Evolutionary conservation across 2,888 invertebrate genomes (phyloP), one percentile per base, ranked within the genome.

Genomic region (Eupithecia subfuscata): DNA sequence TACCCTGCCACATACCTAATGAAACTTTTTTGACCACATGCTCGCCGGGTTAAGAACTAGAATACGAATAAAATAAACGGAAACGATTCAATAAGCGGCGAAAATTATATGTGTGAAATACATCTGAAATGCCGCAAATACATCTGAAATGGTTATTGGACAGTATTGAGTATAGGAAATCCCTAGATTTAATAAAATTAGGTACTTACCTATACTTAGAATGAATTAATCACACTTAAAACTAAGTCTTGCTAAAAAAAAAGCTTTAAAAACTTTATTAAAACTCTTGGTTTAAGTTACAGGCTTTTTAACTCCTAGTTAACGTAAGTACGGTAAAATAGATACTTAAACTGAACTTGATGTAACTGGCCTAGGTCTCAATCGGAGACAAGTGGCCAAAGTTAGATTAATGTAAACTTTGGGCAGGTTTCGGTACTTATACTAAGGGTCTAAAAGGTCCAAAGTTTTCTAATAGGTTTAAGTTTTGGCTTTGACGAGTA

Each of bases 391-490:
- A 76, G 71, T 76, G 74, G 69, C 69, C 69, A 69, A 76, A 76
- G 74, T 76, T 76, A 71, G 76, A 76, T 76, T 74, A 76, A 76
- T 71, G 71, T 69, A 69, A 74, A 71, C 69, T 69, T 56, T 71
- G 56, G 64, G 45, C 45, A 71, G 45, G 71, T 71, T 71, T 64
- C 14, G 14, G 64, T 71, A 71, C 45, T 71, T 71, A 71, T 48
- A 65, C 43, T 45, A 30, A 71, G 64, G 64, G 64, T 22, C 30
- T 34, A 60, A 34, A 25, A 64, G 64, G 45, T 64, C 37, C 45
- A 71, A 64, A 65, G 71, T 65, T 64, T 64, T 65, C 40, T 40
- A 60, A 70, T 63, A 70, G 45, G 43, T 48, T 45, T 64, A 48
- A 45, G 70, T 63, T 63, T 48, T 18, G 43, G 68, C 37, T 68